Conservation (phyloP, 37 sponge, comb jelly and placozoan genomes). For the Amphimedon queenslandica region DNA sequence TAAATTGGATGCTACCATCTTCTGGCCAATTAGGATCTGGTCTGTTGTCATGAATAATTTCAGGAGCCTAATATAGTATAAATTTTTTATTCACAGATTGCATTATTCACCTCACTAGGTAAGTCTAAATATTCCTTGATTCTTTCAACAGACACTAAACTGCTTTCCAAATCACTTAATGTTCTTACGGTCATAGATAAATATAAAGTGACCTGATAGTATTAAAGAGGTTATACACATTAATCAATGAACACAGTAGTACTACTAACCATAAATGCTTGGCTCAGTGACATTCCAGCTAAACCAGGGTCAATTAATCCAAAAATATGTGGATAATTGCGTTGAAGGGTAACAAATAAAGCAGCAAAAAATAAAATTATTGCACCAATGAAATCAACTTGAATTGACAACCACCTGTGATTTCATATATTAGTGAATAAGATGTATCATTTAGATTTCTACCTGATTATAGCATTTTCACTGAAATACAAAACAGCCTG, state of each 20-base stretch:
- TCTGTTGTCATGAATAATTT: no score
- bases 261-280: slow-evolving; percentile 57
- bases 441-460: no score
- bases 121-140: slow-evolving; percentile 85
- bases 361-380: slow-evolving; percentile 79
- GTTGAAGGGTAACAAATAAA: slow-evolving; percentile 80
- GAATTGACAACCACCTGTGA: slow-evolving; percentile 84
- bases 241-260: slow-evolving; percentile 72
- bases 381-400: slow-evolving; percentile 82
- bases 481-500: no score
- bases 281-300: slow-evolving; percentile 82
- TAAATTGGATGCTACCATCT: no score
- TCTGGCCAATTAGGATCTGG: no score
- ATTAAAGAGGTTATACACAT: slow-evolving; percentile 87
- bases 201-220: no score
- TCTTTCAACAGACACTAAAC: no score
- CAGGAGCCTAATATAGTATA: no score
- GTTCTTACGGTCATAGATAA: no score
- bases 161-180: slow-evolving; percentile 86
- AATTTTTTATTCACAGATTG: no score
- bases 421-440: slow-evolving; percentile 1
- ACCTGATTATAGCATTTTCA: no score
- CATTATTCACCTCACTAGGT: slow-evolving; percentile 62
- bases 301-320: slow-evolving; percentile 52
- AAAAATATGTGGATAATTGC: slow-evolving; percentile 27